Conservation (phyloP, 2,888 invertebrate genomes). For the Barypeithes pellucidus region DNA sequence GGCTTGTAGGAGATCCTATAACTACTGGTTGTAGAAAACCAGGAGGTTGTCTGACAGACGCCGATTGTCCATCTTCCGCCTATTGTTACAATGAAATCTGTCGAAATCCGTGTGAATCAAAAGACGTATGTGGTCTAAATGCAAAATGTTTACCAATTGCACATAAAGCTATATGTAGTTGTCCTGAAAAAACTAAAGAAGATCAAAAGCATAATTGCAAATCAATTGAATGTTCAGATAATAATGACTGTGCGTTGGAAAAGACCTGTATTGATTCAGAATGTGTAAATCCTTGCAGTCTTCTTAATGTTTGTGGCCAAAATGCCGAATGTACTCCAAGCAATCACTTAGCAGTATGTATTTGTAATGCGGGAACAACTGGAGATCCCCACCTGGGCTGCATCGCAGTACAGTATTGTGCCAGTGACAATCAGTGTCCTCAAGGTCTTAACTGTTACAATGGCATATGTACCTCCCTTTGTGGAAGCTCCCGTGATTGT, state of each 20-base stretch:
- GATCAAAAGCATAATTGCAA: conserved; percentile 83
- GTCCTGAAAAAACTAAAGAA: conserved; percentile 83
- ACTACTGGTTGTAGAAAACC: conserved; percentile 85
- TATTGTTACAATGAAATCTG: conserved; percentile 84
- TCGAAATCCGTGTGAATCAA: conserved; percentile 82
- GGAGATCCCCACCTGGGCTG: conserved; percentile 92
- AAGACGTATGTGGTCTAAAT: conserved; percentile 81
- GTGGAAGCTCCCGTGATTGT: conserved; percentile 87
- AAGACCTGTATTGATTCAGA: conserved; percentile 86
- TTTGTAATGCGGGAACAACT: conserved; percentile 88
- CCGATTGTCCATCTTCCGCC: conserved; percentile 85
- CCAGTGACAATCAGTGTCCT: conserved; percentile 85
- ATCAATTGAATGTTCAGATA: conserved; percentile 84
- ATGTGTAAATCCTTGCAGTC: conserved; percentile 87
- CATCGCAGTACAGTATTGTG: conserved; percentile 87
- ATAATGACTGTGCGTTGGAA: conserved; percentile 81
- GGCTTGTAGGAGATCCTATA: conserved; percentile 84
- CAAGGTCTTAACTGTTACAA: conserved; percentile 88
- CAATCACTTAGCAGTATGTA: conserved; percentile 87
- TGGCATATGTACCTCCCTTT: conserved; percentile 85
- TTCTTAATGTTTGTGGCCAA: conserved; percentile 87
- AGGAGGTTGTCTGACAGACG: conserved; percentile 86
- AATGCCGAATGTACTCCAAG: conserved; percentile 83
- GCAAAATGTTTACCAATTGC: conserved; percentile 82
- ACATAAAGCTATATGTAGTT: conserved; percentile 83